Percentiles rank a stretch among this genome's conserved stretches.
Conservation (phyloP, 2,113 vertebrate species). For the Vombatus ursinus region DNA sequence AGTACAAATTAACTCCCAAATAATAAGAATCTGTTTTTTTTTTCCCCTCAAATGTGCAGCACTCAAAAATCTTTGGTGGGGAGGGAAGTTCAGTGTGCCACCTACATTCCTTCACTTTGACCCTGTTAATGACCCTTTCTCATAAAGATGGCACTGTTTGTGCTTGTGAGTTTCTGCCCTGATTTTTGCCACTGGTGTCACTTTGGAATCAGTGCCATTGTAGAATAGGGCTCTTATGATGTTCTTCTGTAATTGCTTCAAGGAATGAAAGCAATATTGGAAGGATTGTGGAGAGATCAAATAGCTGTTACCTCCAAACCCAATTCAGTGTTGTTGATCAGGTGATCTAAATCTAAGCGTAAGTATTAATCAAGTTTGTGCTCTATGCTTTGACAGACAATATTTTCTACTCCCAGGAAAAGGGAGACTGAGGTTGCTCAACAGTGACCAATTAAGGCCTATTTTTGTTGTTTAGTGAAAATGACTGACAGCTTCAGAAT, state of each 20-base stretch:
- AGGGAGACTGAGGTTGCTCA: background rate
- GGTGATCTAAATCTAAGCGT: background rate
- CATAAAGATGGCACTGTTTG: too few species aligned
- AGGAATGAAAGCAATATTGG: background rate
- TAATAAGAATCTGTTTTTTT: background rate
- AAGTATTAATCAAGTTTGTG: background rate
- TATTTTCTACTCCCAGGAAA: background rate
- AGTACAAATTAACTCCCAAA: too few species aligned
- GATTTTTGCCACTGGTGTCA: too few species aligned
- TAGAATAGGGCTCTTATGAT: background rate
- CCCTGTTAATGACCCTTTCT: background rate
- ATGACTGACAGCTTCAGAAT: background rate
- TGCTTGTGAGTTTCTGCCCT: background rate
- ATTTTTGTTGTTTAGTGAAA: background rate
- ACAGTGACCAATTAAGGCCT: background rate
- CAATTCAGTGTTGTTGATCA: background rate
- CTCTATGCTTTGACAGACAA: background rate
- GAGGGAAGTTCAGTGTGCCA: background rate
- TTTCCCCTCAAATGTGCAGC: background rate
- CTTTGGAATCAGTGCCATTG: background rate
- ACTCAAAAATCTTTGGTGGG: background rate
- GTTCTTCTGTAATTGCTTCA: background rate
- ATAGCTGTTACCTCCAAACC: background rate
- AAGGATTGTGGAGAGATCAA: background rate
- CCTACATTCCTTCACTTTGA: background rate